These are phyloP conservation scores for Palloptera scutellata DNA, from an alignment of 2,888 invertebrate genomes.

Conservation along the genomic window DNA sequence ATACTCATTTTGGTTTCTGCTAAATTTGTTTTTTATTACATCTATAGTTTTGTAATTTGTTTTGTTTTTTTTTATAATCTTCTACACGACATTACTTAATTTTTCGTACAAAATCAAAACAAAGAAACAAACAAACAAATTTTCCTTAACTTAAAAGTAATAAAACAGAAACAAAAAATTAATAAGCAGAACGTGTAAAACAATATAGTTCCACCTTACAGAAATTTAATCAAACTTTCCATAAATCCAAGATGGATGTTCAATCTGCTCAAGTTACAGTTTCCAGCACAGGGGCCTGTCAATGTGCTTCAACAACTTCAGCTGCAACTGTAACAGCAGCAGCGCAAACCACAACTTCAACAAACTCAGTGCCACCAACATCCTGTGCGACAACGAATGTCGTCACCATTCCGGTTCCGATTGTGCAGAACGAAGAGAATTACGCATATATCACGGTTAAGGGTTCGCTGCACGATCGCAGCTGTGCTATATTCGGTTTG, in stretches of 20 bases:
- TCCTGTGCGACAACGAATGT: slow-evolving; percentile 49
- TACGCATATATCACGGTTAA: slow-evolving; percentile 81
- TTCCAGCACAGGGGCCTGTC: slow-evolving; percentile 9
- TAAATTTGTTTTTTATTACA: too few relatives aligned
- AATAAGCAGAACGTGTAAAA: too few relatives aligned
- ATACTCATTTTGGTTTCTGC: too few relatives aligned
- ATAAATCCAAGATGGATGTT: neutral
- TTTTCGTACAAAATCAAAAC: too few relatives aligned
- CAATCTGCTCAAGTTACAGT: neutral
- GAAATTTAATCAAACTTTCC: neutral
- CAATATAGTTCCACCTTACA: neutral
- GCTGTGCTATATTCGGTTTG: slow-evolving; percentile 80
- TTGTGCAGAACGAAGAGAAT: slow-evolving; percentile 67
- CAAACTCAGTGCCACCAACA: too few relatives aligned
- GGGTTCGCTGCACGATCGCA: slow-evolving; percentile 78
- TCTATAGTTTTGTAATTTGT: too few relatives aligned
- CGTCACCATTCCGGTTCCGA: slow-evolving; percentile 64
- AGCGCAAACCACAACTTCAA: slow-evolving; percentile 41
- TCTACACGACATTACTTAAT: too few relatives aligned
- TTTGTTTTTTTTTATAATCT: too few relatives aligned
- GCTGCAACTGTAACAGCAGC: slow-evolving; percentile 20
- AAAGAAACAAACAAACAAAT: too few relatives aligned
- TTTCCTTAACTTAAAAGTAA: too few relatives aligned
- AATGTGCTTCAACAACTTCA: too few relatives aligned
- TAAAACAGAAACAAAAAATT: too few relatives aligned